These are phyloP conservation scores for Gymnodraco acuticeps DNA, from an alignment of 2,797 vertebrate species.

Conservation along the genomic window DNA sequence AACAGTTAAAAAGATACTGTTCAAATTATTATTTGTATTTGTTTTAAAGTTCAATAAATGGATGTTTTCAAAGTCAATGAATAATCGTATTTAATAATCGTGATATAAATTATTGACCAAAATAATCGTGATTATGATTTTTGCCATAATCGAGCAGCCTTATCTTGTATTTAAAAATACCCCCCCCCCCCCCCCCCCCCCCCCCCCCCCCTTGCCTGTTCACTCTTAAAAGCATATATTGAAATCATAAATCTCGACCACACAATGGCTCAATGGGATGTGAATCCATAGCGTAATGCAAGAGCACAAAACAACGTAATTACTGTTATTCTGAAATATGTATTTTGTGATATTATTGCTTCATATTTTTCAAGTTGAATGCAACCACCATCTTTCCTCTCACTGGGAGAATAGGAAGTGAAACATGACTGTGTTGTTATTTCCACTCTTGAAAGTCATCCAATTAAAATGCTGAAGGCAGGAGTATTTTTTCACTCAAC, in stretches of 20 bases:
- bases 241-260: conserved; percentile 2
- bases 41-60: too few relatives aligned
- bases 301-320: not conserved
- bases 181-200: too few relatives aligned
- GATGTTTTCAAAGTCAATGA: too few relatives aligned
- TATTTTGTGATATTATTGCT: conserved; percentile 3
- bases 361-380: conserved; percentile 2
- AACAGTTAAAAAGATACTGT: too few relatives aligned
- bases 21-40: too few relatives aligned
- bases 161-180: too few relatives aligned
- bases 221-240: not conserved
- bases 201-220: not conserved
- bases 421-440: conserved; percentile 14
- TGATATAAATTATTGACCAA: too few relatives aligned
- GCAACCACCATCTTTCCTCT: not conserved
- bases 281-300: conserved; percentile 17
- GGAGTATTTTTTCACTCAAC: not conserved
- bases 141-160: too few relatives aligned
- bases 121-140: too few relatives aligned
- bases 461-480: conserved; percentile 18
- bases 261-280: not conserved
- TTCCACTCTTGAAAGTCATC: conserved; percentile 12
- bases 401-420: conserved; percentile 3
- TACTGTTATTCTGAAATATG: not conserved
- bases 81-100: too few relatives aligned